Evolutionary conservation across 2,888 invertebrate species (phyloP), one percentile per base, ranked within the genome.

Genomic region (Drosophila subquinaria): DNA sequence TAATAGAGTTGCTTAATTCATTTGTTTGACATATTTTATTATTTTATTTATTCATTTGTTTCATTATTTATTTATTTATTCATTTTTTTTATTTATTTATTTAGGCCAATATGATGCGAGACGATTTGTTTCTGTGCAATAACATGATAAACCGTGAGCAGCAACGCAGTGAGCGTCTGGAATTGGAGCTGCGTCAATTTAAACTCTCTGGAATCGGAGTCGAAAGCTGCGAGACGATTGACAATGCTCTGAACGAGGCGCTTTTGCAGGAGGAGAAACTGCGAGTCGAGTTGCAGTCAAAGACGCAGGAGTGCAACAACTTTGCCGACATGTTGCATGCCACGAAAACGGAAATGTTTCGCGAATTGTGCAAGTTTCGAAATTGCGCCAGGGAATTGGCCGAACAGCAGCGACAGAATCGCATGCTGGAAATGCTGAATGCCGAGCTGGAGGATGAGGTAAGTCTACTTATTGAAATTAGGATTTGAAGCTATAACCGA

Each of bases 391-490:
- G 35, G 1, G 55, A 63, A 23, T 53, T 76, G 45, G 77, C 76
- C 13, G 15, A 73, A 0, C 61, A 79, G 15, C 82, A 81, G 50
- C 59, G 60, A 8, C 30, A 53, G 0, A 57, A 62, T 42, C 23
- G 38, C 0, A 1, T 42, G 0, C 47, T 81, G 3, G 74, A 81
- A 38, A 30, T 55, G 4, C 20, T 27, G 0, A 82, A 79, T 45
- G 43, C 23, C 13, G 65, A 79, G 6, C 55, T 81, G 13, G 67
- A 66, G 40, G 55, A 76, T 33, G 60, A 81, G 47, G 77, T 79
- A 6, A 47, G 20, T n/a, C 0, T 2, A 2, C 1, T 8, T 30
- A 8, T 51, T 2, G 0, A 4, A 8, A 35, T 13, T 1, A 27
- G 27, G 5, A 5, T 5, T 27, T 5, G 5, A 27, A 0, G 0